A percentile compares a stretch with the other conserved stretches of the same genome.
Evolutionary conservation across 2,888 invertebrate species (phyloP).

Genomic region (Crocallis elinguaria): DNA sequence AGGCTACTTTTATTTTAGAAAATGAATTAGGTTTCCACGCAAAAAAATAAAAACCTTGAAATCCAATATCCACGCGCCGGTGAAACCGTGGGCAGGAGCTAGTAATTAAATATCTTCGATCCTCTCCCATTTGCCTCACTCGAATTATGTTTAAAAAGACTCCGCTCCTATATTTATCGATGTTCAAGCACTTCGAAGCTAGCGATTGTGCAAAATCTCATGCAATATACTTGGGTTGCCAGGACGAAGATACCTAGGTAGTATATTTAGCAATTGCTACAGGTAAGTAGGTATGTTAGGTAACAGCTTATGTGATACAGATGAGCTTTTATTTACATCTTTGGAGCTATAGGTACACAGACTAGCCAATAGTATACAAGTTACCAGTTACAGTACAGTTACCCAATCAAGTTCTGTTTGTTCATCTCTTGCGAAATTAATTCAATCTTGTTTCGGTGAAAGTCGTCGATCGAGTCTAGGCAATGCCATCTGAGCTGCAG

Average conservation of each 20-base stretch:
- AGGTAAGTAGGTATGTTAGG: neutral
- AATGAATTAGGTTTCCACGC: no score
- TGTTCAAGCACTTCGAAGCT: no score
- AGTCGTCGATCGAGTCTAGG: conserved; percentile 25
- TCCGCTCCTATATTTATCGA: no score
- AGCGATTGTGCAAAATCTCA: neutral
- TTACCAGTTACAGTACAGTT: conserved; percentile 9
- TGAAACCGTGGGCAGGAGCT: no score
- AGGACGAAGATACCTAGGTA: neutral
- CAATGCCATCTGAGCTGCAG: neutral
- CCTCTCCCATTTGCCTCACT: no score
- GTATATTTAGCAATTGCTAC: neutral
- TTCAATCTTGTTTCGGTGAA: conserved; percentile 32
- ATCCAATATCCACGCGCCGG: no score
- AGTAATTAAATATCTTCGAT: no score
- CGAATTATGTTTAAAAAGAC: no score
- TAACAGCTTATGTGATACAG: neutral
- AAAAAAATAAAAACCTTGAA: no score
- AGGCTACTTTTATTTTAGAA: no score
- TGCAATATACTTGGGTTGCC: neutral
- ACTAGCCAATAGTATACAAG: neutral
- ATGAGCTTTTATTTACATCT: neutral
- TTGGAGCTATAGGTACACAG: neutral
- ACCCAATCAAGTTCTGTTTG: conserved; percentile 28
- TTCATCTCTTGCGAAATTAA: conserved; percentile 31